These are phyloP conservation scores for Drosophila pseudotakahashii DNA, from an alignment of 2,888 invertebrate species.

Conservation along the genomic window DNA sequence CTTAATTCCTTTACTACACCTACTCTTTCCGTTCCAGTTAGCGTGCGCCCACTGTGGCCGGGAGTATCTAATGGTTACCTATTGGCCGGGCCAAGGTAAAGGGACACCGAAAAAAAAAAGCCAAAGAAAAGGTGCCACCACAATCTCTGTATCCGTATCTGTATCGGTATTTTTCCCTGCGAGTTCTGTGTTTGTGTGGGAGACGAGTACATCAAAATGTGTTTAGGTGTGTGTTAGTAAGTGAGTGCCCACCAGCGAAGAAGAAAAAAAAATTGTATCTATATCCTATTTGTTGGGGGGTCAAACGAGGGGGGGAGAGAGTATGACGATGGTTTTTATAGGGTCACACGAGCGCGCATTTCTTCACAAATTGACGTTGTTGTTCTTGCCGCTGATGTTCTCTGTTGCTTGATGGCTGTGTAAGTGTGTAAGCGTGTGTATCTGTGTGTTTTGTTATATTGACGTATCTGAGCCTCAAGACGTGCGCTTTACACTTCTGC, in stretches of 20 bases:
- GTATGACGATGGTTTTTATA: conserved; percentile 49
- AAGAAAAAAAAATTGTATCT: conserved; percentile 79
- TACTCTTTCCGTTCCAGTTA: conserved; percentile 12
- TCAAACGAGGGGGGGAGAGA: not conserved
- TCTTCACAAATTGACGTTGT: conserved; percentile 75
- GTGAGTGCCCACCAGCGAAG: conserved; percentile 58
- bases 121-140: conserved; percentile 37
- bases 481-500: conserved; percentile 66
- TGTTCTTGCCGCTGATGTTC: conserved; percentile 29
- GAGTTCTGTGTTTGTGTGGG: conserved; percentile 27
- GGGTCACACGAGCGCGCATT: conserved; percentile 80
- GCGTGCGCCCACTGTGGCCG: conserved; percentile 17
- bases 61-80: conserved; percentile 41
- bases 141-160: conserved; percentile 29
- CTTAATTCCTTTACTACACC: not conserved
- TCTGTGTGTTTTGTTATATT: conserved; percentile 61
- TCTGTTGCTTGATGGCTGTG: conserved; percentile 53
- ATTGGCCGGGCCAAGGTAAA: conserved; percentile 29
- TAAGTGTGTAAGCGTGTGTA: conserved; percentile 43
- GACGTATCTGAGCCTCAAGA: conserved; percentile 72
- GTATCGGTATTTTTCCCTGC: conserved; percentile 18
- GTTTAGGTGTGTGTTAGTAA: conserved; percentile 12
- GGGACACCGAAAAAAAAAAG: conserved; percentile 26
- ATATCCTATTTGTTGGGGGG: conserved; percentile 75
- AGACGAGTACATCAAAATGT: conserved; percentile 42